Base-by-base conservation (phyloP, 2,797 vertebrate genomes). In the Erpetoichthys calabaricus region DNA sequence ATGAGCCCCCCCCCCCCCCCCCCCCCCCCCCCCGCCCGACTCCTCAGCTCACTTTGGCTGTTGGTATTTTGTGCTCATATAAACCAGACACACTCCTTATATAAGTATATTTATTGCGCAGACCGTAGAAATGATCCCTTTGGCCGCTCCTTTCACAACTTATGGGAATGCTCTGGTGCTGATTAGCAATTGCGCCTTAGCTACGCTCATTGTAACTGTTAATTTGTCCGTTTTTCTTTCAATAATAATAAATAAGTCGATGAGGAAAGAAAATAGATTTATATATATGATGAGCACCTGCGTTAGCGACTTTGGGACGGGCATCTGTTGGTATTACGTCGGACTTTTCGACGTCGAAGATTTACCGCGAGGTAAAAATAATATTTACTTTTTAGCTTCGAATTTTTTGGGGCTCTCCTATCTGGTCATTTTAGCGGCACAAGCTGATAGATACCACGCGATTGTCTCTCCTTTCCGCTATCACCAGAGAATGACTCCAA, bases 361-460 rank as follows among this genome's bases (percentile, higher is more conserved):
- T 6, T 57, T 0, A 56, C 72, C 61, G 43, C 59, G 63, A 1
- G 82, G 81, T 2, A 80, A 82, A 0, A 81, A 65, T 0, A 66
- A 69, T 60, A 87, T 84, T 1, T 77, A 63, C 42, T 75, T 71
- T 64, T 67, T 87, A 5, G 81, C 56, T 0, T 78, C 67, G 49
- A 86, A 79, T 0, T 87, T 89, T 52, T 57, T 87, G 3, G 87
- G 86, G 1, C 66, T 89, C 60, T 88, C 86, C 2, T 86, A 78
- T 59, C 80, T 87, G 73, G 81, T 81, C 55, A 78, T 83, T 54
- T 60, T 89, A 58, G 83, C 80, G 1, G 83, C 85, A 1, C 86
- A 89, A 66, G 80, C 81, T 0, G 83, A 88, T 67, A 65, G 85
- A 45, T 89, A 86, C 68, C 82, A 84, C 52, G 83, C 83, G 0